A percentile compares a stretch with the other conserved stretches of the same genome.
phyloP scores from a whole-genome alignment of 2,888 invertebrate genomes.

The Caradrina clavipalpis region DNA sequence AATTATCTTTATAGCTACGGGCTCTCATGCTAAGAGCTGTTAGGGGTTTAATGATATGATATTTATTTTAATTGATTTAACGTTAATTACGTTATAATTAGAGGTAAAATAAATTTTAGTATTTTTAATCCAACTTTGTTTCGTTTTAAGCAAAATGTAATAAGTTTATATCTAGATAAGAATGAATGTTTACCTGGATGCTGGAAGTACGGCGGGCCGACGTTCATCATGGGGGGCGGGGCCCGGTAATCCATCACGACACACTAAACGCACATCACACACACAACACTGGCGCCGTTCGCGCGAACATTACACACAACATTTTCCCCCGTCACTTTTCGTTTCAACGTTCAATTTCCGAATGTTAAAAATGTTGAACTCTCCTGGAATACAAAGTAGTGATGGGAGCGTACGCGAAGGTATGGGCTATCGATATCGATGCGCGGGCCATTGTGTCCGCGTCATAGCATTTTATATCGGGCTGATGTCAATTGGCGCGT shows the following conservation, averaged over 20 bases:
- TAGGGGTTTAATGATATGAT: slow-evolving; percentile 11
- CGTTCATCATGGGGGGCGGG: slow-evolving; percentile 83
- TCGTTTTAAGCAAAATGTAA: neutral
- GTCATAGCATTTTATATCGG: slow-evolving; percentile 68
- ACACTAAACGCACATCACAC: slow-evolving; percentile 76
- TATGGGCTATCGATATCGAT: slow-evolving; percentile 61
- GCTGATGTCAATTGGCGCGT: slow-evolving; percentile 65
- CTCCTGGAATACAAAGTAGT: slow-evolving; percentile 56
- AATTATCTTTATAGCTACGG: slow-evolving; percentile 59
- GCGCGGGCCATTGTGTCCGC: slow-evolving; percentile 64
- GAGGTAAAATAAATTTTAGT: no score
- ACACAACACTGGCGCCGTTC: slow-evolving; percentile 61
- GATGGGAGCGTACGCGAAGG: slow-evolving; percentile 44
- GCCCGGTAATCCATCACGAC: slow-evolving; percentile 86
- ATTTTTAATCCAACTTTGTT: neutral
- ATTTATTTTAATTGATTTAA: slow-evolving; percentile 25
- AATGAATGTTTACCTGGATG: slow-evolving; percentile 81
- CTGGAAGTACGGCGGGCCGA: slow-evolving; percentile 84
- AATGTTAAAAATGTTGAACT: slow-evolving; percentile 59
- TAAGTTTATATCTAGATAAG: neutral
- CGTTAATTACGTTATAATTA: neutral
- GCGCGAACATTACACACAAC: slow-evolving; percentile 52
- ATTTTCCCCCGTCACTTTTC: slow-evolving; percentile 59
- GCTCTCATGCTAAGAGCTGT: slow-evolving; percentile 30
- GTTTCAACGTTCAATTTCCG: slow-evolving; percentile 62